Base-by-base conservation (phyloP, 1,140 invertebrate genomes). In the Trichogramma pretiosum region DNA sequence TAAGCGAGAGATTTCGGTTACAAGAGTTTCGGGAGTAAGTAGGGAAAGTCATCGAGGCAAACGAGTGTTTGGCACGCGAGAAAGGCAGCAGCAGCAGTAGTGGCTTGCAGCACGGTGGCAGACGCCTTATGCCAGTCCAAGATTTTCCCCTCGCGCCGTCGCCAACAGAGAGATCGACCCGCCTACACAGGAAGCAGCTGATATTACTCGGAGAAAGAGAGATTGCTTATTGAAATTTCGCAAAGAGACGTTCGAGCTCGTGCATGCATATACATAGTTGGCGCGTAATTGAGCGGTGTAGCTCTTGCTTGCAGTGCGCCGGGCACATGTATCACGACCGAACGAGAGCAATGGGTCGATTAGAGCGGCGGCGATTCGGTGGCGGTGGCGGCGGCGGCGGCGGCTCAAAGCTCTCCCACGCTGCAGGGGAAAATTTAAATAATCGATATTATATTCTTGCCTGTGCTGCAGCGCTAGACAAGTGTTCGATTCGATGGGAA, bases 401-500 rank as follows among this genome's bases (percentile, higher is more conserved):
- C n/a, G n/a, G n/a, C n/a, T n/a, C n/a, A n/a, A n/a, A n/a, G n/a
- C n/a, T n/a, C n/a, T n/a, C n/a, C n/a, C n/a, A n/a, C n/a, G n/a
- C n/a, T n/a, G n/a, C n/a, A n/a, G n/a, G n/a, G n/a, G n/a, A n/a
- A n/a, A n/a, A n/a, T n/a, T 51, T 53, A 63, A 66, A 67, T 64
- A 68, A 68, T 68, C 63, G 61, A 68, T 68, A 61, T 43, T 55
- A 53, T 17, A 24, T 26, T 34, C 33, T 5, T 28, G 24, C 5
- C 24, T 28, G 24, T 28, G 24, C 24, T 5, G 5, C 5, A 30
- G 40, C 16, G 32, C 42, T 39, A 17, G 48, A 43, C 55, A 49
- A 53, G 48, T 57, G 58, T 47, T 59, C n/a, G n/a, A n/a, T n/a
- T n/a, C n/a, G n/a, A n/a, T n/a, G n/a, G 59, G 57, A 66, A 66